These are phyloP conservation scores for Scaptomyza cyrtandrae DNA, from an alignment of 2,888 invertebrate species.

Conservation along the genomic window DNA sequence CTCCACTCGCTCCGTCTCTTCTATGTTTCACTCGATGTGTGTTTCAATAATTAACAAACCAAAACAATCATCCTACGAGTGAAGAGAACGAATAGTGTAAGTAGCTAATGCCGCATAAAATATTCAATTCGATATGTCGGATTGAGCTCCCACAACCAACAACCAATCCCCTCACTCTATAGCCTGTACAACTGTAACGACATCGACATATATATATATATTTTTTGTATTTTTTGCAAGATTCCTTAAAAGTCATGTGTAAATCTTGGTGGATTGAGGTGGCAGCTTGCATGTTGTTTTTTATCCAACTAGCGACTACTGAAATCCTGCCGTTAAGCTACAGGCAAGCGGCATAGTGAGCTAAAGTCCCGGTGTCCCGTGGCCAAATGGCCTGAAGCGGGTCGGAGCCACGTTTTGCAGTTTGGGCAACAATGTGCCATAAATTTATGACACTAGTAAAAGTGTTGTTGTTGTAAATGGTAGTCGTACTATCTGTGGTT, in stretches of 20 bases:
- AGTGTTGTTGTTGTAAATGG: constrained; percentile 71
- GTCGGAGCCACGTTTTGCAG: constrained; percentile 26
- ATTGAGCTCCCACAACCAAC: constrained; percentile 23
- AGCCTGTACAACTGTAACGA: background rate
- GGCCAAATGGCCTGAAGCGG: constrained; percentile 28
- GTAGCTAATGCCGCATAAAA: constrained; percentile 45
- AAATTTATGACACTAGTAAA: constrained; percentile 80
- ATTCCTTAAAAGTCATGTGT: constrained; percentile 43
- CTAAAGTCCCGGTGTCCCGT: constrained; percentile 7
- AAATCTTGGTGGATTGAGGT: constrained; percentile 59
- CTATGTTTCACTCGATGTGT: constrained; percentile 19
- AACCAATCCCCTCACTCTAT: background rate
- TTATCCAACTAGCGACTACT: constrained; percentile 43
- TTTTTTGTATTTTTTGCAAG: constrained; percentile 22
- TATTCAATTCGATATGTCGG: constrained; percentile 57
- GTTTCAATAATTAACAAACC: constrained; percentile 62
- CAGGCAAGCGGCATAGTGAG: constrained; percentile 1
- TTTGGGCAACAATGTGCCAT: constrained; percentile 71
- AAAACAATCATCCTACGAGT: constrained; percentile 15
- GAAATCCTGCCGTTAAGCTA: constrained; percentile 45
- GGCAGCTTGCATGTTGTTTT: constrained; percentile 73
- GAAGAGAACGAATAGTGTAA: constrained; percentile 21
- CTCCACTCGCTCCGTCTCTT: too few species aligned
- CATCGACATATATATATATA: background rate
- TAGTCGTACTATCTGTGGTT: constrained; percentile 54